Base-by-base conservation (phyloP, 2,797 vertebrate species). In the Gymnothorax reevesii region DNA sequence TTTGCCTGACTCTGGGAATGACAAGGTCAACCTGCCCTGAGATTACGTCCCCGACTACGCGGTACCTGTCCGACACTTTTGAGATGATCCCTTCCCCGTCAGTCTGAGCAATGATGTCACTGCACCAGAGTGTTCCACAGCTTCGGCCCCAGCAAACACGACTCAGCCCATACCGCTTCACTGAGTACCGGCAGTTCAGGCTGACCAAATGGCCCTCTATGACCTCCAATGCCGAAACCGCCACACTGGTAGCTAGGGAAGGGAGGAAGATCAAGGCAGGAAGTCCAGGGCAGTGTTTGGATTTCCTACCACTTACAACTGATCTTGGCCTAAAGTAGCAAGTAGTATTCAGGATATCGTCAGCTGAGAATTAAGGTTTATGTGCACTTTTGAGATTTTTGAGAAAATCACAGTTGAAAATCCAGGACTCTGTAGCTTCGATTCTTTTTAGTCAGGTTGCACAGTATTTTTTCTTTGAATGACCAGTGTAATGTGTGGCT, bases 41-140 rank as follows among this genome's bases (percentile, higher is more conserved):
- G 83, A 95, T 88, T 55, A 95, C 75, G 15, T 96, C 94, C 10
- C 96, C 96, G 0, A 92, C 92, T 7, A 96, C 90, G 62, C 89
- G 90, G 92, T 95, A 96, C 59, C 95, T 92, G 83, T 95, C 95
- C 0, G 90, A 90, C 80, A 94, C 91, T 93, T 95, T 94, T 13
- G 95, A 94, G 88, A 96, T 79, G 69, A 95, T 87, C 0, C 95
- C 95, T 1, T 91, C 90, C 87, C 95, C 92, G 55, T 96, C 95
- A 1, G 93, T 95, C 92, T 96, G 95, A 15, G 95, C 91, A 59
- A 96, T 88, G 92, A 96, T 93, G 91, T 95, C 93, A 85, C 89
- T 94, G 91, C 96, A 96, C 96, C 96, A 96, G 91, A 96, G 95
- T 0, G 95, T 96, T 52, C 96, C 96, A 0, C 96, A 96, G 85